A percentile compares a stretch with the other conserved stretches of the same genome.
These are phyloP conservation scores for Psephotus haematonotus DNA, from an alignment of 2,113 vertebrate species.

Conservation along the genomic window DNA sequence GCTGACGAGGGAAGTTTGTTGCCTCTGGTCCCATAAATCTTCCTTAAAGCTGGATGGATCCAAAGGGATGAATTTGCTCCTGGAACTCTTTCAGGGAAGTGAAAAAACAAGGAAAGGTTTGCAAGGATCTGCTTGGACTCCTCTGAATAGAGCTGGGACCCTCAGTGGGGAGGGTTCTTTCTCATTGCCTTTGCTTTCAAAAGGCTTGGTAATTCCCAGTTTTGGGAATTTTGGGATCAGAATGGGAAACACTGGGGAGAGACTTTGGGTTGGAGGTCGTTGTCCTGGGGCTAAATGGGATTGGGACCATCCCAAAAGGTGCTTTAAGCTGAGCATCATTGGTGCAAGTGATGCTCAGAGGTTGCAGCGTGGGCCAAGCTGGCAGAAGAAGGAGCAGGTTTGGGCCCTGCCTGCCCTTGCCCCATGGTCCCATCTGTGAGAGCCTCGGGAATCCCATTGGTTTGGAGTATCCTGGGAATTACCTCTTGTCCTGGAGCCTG, in stretches of 20 bases:
- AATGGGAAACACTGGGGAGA: not conserved
- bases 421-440: not conserved
- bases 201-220: not conserved
- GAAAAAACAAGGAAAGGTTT: not conserved
- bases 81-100: not conserved
- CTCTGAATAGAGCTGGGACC: not conserved
- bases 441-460: not conserved
- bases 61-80: not conserved
- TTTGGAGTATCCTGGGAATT: not conserved
- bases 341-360: not conserved
- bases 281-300: not conserved
- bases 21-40: not conserved
- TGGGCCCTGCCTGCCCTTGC: not conserved
- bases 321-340: not conserved
- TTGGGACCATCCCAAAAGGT: not conserved
- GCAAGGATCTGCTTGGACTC: not conserved
- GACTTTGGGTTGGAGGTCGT: not conserved
- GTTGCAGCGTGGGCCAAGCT: not conserved
- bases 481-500: not conserved
- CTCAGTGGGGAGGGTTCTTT: not conserved
- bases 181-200: not conserved
- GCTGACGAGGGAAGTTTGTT: not conserved
- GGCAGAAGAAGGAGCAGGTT: not conserved
- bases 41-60: not conserved
- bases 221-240: not conserved